These are phyloP conservation scores for Hystrix brachyura DNA, from an alignment of 2,113 vertebrate species.

Conservation along the genomic window DNA sequence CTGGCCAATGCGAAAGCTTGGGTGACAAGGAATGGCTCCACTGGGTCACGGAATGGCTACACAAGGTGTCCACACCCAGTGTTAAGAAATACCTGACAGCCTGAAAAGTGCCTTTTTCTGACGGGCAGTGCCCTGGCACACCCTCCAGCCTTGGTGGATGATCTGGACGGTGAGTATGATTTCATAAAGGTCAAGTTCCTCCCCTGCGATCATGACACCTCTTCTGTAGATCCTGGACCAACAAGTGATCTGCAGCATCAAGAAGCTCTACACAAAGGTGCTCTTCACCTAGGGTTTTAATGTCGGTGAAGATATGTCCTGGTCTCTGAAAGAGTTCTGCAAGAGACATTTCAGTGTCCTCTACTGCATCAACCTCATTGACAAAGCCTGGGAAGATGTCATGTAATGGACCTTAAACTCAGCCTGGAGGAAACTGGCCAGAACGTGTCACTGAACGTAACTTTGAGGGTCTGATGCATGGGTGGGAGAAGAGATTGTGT, in stretches of 20 bases:
- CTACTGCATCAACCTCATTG: background rate
- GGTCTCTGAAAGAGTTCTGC: background rate
- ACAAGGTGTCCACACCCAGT: background rate
- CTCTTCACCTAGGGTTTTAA: background rate
- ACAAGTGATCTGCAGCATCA: background rate
- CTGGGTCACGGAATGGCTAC: background rate
- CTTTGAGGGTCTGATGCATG: background rate
- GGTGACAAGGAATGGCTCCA: background rate
- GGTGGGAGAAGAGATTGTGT: background rate
- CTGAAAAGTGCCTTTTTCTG: background rate
- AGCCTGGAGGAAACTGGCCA: background rate
- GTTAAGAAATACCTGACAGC: background rate
- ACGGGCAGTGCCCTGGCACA: background rate
- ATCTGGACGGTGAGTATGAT: background rate
- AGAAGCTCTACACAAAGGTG: background rate
- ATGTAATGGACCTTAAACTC: background rate
- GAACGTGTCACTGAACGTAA: background rate
- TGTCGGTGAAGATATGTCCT: background rate
- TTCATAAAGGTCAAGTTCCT: background rate
- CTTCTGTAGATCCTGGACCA: background rate
- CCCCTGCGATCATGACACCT: background rate
- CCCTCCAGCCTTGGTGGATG: background rate
- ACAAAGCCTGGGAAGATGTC: background rate
- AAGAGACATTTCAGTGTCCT: background rate
- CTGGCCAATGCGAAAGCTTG: background rate